phyloP scores from a whole-genome alignment of 2,113 vertebrate species.

The Tetrax tetrax region DNA sequence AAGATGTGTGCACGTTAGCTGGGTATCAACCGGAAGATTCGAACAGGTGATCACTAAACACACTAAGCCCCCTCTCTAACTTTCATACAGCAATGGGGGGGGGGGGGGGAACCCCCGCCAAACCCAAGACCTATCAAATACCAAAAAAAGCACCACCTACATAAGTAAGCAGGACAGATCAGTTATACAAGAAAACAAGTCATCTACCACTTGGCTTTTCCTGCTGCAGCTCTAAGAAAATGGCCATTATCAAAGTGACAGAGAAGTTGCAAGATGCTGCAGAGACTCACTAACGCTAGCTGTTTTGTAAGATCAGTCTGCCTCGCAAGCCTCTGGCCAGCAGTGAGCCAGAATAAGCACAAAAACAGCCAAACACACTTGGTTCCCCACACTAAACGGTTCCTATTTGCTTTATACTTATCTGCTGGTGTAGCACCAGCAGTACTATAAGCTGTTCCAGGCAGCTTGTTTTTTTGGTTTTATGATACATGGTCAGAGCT shows the following conservation, averaged over 20 bases:
- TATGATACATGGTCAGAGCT: neutral
- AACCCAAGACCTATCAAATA: neutral
- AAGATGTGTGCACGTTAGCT: neutral
- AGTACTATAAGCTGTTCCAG: neutral
- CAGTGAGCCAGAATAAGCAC: neutral
- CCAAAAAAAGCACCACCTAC: neutral
- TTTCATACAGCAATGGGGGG: neutral
- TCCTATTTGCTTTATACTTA: neutral
- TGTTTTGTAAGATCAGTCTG: neutral
- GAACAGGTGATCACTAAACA: neutral
- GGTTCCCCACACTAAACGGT: neutral
- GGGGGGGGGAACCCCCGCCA: neutral
- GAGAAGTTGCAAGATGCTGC: neutral
- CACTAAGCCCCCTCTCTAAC: neutral
- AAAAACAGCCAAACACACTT: neutral
- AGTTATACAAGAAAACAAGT: neutral
- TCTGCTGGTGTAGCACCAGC: neutral
- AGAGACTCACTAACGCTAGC: rapidly evolving
- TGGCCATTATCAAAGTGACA: rapidly evolving
- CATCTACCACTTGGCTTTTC: neutral
- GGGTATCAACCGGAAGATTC: neutral
- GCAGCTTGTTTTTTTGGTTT: neutral
- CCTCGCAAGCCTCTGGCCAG: neutral
- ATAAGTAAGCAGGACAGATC: neutral
- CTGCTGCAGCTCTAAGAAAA: neutral